Conservation (phyloP, 2,113 vertebrate genomes). For the Notothenia rossii region DNA sequence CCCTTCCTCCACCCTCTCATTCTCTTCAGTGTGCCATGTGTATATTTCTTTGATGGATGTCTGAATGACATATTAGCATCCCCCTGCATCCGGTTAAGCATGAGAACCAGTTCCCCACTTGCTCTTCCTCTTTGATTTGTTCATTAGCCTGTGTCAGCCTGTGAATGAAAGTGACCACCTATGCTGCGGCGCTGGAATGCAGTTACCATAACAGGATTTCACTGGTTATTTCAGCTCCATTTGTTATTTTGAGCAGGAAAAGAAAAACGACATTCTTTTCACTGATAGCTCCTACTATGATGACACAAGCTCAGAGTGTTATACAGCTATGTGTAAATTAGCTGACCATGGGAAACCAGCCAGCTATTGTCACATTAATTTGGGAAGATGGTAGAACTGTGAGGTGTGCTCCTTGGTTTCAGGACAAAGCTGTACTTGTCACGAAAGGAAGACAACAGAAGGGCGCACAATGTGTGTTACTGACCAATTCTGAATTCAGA, state of each 20-base stretch:
- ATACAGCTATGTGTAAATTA: conserved; percentile 7
- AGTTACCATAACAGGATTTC: conserved; percentile 57
- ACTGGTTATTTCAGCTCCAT: conserved; percentile 52
- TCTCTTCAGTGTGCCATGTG: background rate
- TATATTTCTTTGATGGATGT: background rate
- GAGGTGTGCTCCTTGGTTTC: background rate
- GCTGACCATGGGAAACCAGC: conserved; percentile 28
- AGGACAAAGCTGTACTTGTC: background rate
- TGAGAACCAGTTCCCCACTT: conserved; percentile 17
- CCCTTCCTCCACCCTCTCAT: background rate
- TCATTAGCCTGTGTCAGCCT: background rate
- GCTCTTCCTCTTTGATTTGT: conserved; percentile 23
- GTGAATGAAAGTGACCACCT: conserved; percentile 53
- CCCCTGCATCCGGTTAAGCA: conserved; percentile 6
- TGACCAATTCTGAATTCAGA: background rate
- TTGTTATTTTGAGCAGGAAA: conserved; percentile 65
- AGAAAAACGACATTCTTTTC: conserved; percentile 52
- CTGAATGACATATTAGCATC: conserved; percentile 4
- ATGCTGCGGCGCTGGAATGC: conserved; percentile 66
- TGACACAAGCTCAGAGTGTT: conserved; percentile 15
- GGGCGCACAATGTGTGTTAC: background rate
- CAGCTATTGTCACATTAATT: background rate
- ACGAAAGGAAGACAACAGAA: background rate
- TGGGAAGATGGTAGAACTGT: background rate
- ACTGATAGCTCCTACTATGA: conserved; percentile 53